Evolutionary conservation across 2,113 vertebrate genomes (phyloP).

Genomic region (Zootoca vivipara): DNA sequence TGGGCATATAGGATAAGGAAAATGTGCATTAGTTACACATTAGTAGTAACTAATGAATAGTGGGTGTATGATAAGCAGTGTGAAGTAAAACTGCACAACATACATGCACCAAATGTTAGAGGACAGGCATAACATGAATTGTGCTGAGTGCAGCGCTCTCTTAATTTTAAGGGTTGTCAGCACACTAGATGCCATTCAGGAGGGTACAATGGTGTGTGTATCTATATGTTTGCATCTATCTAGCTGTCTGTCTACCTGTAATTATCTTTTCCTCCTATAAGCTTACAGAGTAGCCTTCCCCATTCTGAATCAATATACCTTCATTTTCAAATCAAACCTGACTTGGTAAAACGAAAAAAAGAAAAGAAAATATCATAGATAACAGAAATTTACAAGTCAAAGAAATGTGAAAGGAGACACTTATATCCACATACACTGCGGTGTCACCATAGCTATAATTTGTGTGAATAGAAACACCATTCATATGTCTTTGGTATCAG

Average conservation of each 20-base stretch:
- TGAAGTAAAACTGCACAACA: background rate
- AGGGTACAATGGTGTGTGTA: background rate
- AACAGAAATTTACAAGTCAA: background rate
- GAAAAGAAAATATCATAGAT: background rate
- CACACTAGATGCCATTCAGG: background rate
- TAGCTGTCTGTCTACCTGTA: background rate
- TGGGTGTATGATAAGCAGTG: background rate
- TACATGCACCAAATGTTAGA: background rate
- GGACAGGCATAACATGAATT: background rate
- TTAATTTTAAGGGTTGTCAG: background rate
- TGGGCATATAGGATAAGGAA: background rate
- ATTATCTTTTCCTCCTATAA: background rate
- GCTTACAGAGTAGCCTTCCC: background rate
- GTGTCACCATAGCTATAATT: constrained; percentile 7
- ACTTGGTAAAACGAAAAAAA: background rate
- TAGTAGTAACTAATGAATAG: background rate
- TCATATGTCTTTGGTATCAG: background rate
- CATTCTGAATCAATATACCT: background rate
- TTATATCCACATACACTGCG: background rate
- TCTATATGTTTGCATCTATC: no score
- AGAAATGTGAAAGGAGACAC: background rate
- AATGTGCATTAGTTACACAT: background rate
- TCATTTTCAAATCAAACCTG: background rate
- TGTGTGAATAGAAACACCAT: constrained; percentile 7
- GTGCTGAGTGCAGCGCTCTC: background rate